Evolutionary conservation across 2,888 invertebrate genomes (phyloP).

Genomic region (Catocala nupta): DNA sequence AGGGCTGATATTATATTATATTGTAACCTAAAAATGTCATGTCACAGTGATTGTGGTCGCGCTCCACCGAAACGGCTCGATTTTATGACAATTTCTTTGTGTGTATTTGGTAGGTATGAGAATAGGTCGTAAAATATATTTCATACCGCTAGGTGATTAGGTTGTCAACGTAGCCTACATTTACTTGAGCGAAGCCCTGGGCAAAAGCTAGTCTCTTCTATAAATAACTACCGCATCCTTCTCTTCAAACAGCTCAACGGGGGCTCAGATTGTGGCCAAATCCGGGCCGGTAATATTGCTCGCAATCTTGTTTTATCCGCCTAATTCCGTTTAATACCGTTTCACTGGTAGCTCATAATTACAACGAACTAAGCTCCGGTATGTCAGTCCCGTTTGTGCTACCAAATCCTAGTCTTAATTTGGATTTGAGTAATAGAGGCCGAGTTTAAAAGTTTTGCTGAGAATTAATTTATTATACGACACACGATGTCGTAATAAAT

Average conservation of each 20-base stretch:
- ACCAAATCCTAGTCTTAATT: slow-evolving; percentile 37
- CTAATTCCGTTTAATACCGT: slow-evolving; percentile 62
- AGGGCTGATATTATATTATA: too few species aligned
- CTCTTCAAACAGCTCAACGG: slow-evolving; percentile 33
- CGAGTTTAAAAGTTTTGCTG: slow-evolving; percentile 8
- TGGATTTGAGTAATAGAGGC: slow-evolving; percentile 27
- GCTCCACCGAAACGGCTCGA: too few species aligned
- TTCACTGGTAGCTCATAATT: slow-evolving; percentile 54
- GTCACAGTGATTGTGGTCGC: too few species aligned
- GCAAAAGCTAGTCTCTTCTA: too few species aligned
- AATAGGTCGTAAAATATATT: too few species aligned
- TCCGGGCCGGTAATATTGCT: slow-evolving; percentile 62
- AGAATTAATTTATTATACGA: too few species aligned
- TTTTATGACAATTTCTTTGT: too few species aligned
- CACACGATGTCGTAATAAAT: not conserved
- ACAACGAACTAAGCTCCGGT: slow-evolving; percentile 46
- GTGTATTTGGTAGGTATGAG: too few species aligned
- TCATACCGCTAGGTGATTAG: too few species aligned
- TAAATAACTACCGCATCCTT: slow-evolving; percentile 38
- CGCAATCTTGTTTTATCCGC: slow-evolving; percentile 64
- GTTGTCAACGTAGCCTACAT: too few species aligned
- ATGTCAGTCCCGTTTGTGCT: slow-evolving; percentile 34
- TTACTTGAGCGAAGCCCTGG: too few species aligned
- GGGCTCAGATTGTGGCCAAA: slow-evolving; percentile 60
- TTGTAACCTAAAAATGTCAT: too few species aligned